Base-by-base conservation (phyloP, 2,888 invertebrate genomes). In the Scrobipalpa atriplicella region DNA sequence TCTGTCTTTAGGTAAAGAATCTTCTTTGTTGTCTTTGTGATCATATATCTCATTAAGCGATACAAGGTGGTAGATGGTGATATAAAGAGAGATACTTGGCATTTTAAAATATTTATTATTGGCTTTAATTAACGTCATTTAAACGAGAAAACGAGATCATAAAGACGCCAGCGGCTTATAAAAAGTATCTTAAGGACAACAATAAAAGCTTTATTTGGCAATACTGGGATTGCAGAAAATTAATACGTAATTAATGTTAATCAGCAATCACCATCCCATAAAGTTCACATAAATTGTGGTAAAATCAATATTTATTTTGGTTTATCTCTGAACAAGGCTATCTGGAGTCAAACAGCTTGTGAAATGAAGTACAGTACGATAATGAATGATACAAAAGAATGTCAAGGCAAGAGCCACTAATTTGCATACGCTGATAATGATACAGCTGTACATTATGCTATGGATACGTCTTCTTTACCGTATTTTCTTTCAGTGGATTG, bases 401-500 rank as follows among this genome's bases (percentile, higher is more conserved):
- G 87, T 87, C 89, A 89, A 86, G 89, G 89, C 76, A 71, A 69
- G 73, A 71, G 68, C 69, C 68, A 75, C 73, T 75, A 76, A 84
- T 85, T 86, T 80, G 81, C 82, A 82, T 83, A 81, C 79, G 75
- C 79, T 78, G 81, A 81, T 82, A 83, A 80, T 81, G 72, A 73
- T 56, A 56, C 73, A 78, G 73, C 72, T 79, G 74, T 58, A 16
- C 47, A 5, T 3, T 38, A 16, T 16, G 3, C 0, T 36, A 58
- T n/a, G 29, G 3, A 3, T 47, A 47, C 16, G 47, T 16, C 29
- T 29, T 29, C 29, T 3, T 29, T 29, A 5, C 29, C 16, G 18
- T 18, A 18, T 19, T 52, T 52, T 52, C 52, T 19, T 52, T 52
- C 19, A 9, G 18, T 6, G 5, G 29, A 5, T 2, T 29, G 29